Conservation (phyloP, 2,888 invertebrate genomes). For the Antitype chi region DNA sequence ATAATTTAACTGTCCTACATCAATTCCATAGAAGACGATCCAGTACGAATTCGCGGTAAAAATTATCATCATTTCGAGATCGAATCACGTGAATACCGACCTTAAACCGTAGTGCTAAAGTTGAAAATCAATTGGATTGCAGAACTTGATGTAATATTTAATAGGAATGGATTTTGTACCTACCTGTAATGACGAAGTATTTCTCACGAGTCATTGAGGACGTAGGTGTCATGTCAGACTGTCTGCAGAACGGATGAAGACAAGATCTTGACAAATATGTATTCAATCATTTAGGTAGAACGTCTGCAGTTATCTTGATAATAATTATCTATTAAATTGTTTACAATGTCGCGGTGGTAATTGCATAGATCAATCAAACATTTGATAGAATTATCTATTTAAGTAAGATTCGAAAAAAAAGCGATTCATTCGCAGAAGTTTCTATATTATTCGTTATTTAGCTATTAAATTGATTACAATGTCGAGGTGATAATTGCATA, state of each 20-base stretch:
- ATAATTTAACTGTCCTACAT: conserved; percentile 41
- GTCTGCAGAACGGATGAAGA: conserved; percentile 41
- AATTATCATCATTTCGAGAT: conserved; percentile 38
- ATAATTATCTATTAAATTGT: too few species aligned
- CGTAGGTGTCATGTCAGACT: conserved; percentile 51
- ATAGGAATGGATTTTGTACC: conserved; percentile 34
- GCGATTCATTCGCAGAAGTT: too few species aligned
- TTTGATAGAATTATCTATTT: too few species aligned
- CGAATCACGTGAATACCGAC: neutral
- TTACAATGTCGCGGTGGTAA: too few species aligned
- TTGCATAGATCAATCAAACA: too few species aligned
- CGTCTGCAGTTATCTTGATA: too few species aligned
- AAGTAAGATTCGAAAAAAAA: too few species aligned
- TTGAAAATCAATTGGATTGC: conserved; percentile 22
- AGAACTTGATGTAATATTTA: conserved; percentile 54
- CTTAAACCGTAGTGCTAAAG: rapidly evolving
- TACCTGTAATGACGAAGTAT: conserved; percentile 1
- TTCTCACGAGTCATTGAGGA: conserved; percentile 43
- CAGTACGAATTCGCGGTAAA: conserved; percentile 57
- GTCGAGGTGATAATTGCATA: neutral
- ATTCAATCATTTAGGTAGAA: conserved; percentile 5
- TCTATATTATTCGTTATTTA: too few species aligned
- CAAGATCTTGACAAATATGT: conserved; percentile 15
- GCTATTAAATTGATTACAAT: neutral
- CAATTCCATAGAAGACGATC: conserved; percentile 53